Base-by-base conservation (phyloP, 2,888 invertebrate genomes). In the Chymomyza procnemis region DNA sequence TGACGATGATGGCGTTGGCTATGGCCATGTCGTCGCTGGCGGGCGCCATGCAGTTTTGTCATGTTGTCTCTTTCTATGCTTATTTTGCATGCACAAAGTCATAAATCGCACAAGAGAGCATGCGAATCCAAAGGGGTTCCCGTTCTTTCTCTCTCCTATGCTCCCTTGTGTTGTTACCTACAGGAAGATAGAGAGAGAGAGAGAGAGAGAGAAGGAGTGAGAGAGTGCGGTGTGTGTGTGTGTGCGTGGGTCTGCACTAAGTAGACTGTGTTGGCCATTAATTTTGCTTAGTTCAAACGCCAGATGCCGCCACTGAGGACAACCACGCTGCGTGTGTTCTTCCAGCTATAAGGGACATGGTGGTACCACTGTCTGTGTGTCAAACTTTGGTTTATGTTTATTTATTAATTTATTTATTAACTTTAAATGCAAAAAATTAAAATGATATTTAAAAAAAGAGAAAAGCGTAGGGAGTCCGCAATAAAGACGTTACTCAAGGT, bases 191-290 rank as follows among this genome's bases (percentile, higher is more conserved):
- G n/a, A n/a, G n/a, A n/a, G n/a, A n/a, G n/a, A n/a, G n/a, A n/a
- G n/a, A n/a, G n/a, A n/a, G n/a, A n/a, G n/a, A n/a, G n/a, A n/a
- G n/a, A n/a, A n/a, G n/a, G n/a, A n/a, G n/a, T n/a, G n/a, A 26
- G 34, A 41, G 34, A 2, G 18, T 21, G 18, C 12, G 55, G 48
- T 22, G 34, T 57, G 60, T 26, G 21, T n/a, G 9, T 14, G 47
- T 62, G 69, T 82, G 79, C 78, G 84, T 83, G 75, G 75, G 81
- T 79, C 65, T 68, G 66, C 78, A 74, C 80, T 85, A 86, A 86
- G 82, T 85, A 86, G 88, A 78, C 86, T 80, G 77, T 85, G 80
- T 88, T 85, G 85, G 85, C 87, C 83, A 84, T 84, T 84, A 84
- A 84, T 84, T 87, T 83, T 69, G 80, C 80, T 75, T 75, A 78